These are phyloP conservation scores for Phania funesta DNA, from an alignment of 2,888 invertebrate species.

Conservation along the genomic window DNA sequence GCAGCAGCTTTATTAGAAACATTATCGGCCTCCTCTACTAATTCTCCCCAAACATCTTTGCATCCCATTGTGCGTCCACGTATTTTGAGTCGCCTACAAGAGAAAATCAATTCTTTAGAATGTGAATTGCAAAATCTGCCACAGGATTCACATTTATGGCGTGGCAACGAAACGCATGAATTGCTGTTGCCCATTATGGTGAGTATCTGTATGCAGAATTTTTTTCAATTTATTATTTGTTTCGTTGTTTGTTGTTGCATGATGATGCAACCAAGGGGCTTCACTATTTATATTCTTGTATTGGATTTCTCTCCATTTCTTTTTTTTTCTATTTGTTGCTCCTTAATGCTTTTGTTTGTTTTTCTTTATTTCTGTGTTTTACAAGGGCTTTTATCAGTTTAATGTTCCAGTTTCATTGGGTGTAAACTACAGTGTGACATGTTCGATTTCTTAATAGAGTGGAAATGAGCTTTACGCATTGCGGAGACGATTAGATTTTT, in stretches of 20 bases:
- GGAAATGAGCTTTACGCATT: no score
- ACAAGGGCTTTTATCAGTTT: slow-evolving; percentile 24
- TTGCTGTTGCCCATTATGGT: slow-evolving; percentile 85
- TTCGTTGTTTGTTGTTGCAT: not conserved
- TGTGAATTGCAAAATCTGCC: slow-evolving; percentile 85
- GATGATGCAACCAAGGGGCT: not conserved
- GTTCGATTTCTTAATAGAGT: not conserved
- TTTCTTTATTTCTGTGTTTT: slow-evolving; percentile 6
- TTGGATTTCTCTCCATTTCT: not conserved
- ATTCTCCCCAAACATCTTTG: slow-evolving; percentile 72
- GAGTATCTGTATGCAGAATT: slow-evolving; percentile 75
- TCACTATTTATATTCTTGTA: not conserved
- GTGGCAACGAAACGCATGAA: slow-evolving; percentile 87
- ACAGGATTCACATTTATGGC: slow-evolving; percentile 85
- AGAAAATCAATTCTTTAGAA: slow-evolving; percentile 84
- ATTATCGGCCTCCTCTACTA: slow-evolving; percentile 64
- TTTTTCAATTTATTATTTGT: not conserved
- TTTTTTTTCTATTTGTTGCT: not conserved
- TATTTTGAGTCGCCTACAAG: slow-evolving; percentile 82
- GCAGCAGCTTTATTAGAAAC: not conserved
- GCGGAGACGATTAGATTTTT: no score
- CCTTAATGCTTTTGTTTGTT: slow-evolving; percentile 18
- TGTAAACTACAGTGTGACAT: not conserved
- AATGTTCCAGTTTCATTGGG: not conserved
- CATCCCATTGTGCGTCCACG: slow-evolving; percentile 79